phyloP scores from a whole-genome alignment of 1,140 invertebrate species.

The Hylyphantes graminicola region DNA sequence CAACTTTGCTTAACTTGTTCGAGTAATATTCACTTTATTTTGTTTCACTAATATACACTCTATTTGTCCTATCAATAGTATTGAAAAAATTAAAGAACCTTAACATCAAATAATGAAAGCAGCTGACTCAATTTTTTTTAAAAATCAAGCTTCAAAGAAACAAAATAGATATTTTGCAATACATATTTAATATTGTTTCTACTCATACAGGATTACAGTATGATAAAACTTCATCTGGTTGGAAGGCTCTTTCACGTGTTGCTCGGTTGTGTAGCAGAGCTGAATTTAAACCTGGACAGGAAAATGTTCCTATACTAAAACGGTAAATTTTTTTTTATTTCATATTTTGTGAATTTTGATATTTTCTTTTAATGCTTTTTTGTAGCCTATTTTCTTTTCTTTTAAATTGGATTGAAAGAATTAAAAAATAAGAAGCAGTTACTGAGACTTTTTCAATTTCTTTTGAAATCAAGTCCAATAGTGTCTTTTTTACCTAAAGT shows the following conservation, averaged over 20 bases:
- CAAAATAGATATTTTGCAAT: too few relatives aligned
- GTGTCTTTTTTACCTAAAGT: not conserved
- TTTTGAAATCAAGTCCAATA: not conserved
- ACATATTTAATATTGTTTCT: not conserved
- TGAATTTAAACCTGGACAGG: slow-evolving; percentile 64
- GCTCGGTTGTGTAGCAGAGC: slow-evolving; percentile 65
- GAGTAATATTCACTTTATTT: too few relatives aligned
- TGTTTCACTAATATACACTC: too few relatives aligned
- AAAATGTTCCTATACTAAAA: slow-evolving; percentile 77
- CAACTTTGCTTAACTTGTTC: too few relatives aligned
- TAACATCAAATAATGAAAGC: too few relatives aligned
- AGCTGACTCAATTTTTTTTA: not conserved
- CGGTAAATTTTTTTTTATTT: slow-evolving; percentile 69
- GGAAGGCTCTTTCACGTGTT: slow-evolving; percentile 64
- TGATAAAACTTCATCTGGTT: slow-evolving; percentile 77
- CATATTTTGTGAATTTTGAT: not conserved
- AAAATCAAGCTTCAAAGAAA: not conserved
- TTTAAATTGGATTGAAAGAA: too few relatives aligned
- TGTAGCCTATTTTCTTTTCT: not conserved
- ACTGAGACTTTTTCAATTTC: not conserved
- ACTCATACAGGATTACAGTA: slow-evolving; percentile 78
- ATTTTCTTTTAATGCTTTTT: not conserved
- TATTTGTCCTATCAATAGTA: too few relatives aligned
- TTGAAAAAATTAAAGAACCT: too few relatives aligned
- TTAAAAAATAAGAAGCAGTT: not conserved